Evolutionary conservation across 92 coral and sea anemone species (phyloP).

Genomic region (Galaxea fascicularis): DNA sequence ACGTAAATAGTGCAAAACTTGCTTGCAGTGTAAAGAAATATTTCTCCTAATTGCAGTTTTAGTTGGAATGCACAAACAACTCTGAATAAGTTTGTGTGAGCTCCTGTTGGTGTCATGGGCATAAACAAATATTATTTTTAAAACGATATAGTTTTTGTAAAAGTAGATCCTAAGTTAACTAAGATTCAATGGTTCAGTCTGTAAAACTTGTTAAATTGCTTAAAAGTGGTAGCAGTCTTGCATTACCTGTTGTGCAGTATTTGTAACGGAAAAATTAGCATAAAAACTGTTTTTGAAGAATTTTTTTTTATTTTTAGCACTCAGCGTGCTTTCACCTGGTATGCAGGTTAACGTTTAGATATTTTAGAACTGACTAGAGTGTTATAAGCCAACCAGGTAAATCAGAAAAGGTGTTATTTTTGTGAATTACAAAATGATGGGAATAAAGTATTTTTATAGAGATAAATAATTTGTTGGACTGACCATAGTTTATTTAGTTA

Average conservation of each 20-base stretch:
- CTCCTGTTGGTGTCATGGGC: no score
- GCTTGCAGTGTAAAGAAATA: no score
- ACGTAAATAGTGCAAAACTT: no score
- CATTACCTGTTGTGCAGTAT: background rate
- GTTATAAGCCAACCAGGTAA: background rate
- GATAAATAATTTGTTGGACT: background rate
- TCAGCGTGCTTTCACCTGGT: background rate
- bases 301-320: background rate
- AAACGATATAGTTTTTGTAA: no score
- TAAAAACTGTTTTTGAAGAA: background rate
- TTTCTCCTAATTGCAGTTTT: no score
- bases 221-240: background rate
- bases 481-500: background rate
- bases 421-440: slow-evolving; percentile 44
- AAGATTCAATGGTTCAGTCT: no score
- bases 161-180: background rate
- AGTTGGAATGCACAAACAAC: no score
- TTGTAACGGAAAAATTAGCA: background rate
- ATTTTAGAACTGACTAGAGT: slow-evolving; percentile 13
- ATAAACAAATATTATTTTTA: no score
- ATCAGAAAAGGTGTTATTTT: slow-evolving; percentile 43
- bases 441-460: slow-evolving; percentile 52
- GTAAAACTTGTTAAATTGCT: no score
- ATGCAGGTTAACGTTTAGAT: background rate
- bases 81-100: no score